Percentiles rank a stretch among this genome's conserved stretches.
These are phyloP conservation scores for Gastrophryne carolinensis DNA, from an alignment of 2,797 vertebrate genomes.

Conservation along the genomic window DNA sequence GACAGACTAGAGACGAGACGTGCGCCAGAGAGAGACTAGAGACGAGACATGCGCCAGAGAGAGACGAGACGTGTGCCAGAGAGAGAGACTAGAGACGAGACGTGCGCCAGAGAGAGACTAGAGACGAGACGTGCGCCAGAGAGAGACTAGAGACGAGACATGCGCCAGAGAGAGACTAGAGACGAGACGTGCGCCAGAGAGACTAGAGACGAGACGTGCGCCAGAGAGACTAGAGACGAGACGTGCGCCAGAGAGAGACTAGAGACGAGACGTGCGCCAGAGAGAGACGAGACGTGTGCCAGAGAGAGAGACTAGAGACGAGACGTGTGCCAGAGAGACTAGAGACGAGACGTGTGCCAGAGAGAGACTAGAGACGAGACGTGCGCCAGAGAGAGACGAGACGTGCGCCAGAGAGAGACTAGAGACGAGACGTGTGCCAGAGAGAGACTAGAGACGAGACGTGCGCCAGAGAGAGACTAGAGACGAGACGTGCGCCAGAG, in stretches of 20 bases:
- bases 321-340: neutral
- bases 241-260: neutral
- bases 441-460: neutral
- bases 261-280: no score
- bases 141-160: neutral
- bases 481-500: no score
- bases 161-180: neutral
- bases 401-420: no score
- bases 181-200: no score
- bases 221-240: neutral
- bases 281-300: neutral
- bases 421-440: neutral
- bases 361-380: neutral
- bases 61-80: neutral
- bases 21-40: neutral
- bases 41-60: no score
- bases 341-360: neutral
- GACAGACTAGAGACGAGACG: neutral
- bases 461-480: neutral
- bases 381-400: neutral
- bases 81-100: neutral
- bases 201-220: neutral
- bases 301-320: neutral
- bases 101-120: neutral
- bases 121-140: neutral